Evolutionary conservation across 2,113 vertebrate genomes (phyloP), one percentile per base, ranked within the genome.

Genomic region (Peromyscus leucopus): DNA sequence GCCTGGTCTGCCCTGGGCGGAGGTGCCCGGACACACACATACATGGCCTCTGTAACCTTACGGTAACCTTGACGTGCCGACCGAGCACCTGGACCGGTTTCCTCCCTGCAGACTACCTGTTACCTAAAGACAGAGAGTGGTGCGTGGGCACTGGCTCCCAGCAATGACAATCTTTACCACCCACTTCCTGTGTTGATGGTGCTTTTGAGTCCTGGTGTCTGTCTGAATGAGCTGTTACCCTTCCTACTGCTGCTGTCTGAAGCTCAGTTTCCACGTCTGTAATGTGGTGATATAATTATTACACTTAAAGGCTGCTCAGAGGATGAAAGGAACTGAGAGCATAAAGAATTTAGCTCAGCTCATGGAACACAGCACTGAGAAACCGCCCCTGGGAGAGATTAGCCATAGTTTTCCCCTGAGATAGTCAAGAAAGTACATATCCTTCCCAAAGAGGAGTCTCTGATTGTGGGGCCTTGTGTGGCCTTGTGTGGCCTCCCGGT

Each of bases 121-220:
- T 59, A 93, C 93, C 95, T 97, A 92, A 67, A 55, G 63, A 91
- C 90, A 95, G 71, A 90, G 91, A 84, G 87, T 78, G 36, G 15
- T 82, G 96, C 63, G 96, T 96, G 96, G 96, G 97, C 67, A 94
- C 94, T 42, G 85, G 89, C 91, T 95, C 90, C 94, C 88, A 42
- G 85, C 80, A 51, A 57, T 63, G 95, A 97, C 94, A 97, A 69
- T 88, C 55, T 94, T 96, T 69, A 94, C 93, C 96, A 71, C 96
- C 90, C 96, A 87, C 83, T 98, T 98, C 98, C 98, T 98, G 98
- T 97, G 97, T 96, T 98, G 96, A 96, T 67, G 59, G 82, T 72
- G 84, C 80, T 83, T 78, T 48, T 82, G 69, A 82, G 94, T 92
- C 92, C 59, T 63, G 91, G 88, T 91, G 94, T 46, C 88, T 82